Conservation (phyloP, 2,888 invertebrate genomes). For the Parnassius glacialis region DNA sequence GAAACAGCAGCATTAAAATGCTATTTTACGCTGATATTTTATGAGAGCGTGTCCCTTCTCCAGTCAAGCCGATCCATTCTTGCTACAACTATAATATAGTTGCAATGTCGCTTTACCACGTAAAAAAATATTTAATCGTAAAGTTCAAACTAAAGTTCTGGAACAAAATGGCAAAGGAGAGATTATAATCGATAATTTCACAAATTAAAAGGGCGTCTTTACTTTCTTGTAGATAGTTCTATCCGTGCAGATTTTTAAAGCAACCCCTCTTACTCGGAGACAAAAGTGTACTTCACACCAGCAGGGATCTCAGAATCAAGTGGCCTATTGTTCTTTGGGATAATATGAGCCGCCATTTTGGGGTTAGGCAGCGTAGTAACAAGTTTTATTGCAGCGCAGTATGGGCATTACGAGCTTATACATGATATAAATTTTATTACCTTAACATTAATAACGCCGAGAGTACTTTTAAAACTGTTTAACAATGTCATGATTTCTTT, state of each 20-base stretch:
- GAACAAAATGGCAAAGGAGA: too few relatives aligned
- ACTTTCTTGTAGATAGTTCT: conserved; percentile 10
- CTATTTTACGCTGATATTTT: too few relatives aligned
- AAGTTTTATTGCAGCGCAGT: conserved; percentile 20
- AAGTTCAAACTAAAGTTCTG: too few relatives aligned
- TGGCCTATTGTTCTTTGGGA: conserved; percentile 39
- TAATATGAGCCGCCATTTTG: conserved; percentile 41
- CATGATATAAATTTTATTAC: conserved; percentile 11
- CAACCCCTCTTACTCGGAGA: conserved; percentile 9
- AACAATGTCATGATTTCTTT: too few relatives aligned
- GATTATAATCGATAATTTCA: not conserved
- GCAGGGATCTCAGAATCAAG: conserved; percentile 30
- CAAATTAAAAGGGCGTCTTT: conserved; percentile 3
- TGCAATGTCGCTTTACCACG: too few relatives aligned
- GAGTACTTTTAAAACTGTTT: not conserved
- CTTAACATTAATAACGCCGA: conserved; percentile 10
- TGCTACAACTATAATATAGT: too few relatives aligned
- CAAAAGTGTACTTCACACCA: conserved; percentile 23
- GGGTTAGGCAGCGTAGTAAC: conserved; percentile 19
- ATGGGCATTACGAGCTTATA: too few relatives aligned
- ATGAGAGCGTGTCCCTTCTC: too few relatives aligned
- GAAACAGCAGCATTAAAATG: too few relatives aligned
- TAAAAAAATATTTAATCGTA: too few relatives aligned
- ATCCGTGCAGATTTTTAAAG: conserved; percentile 15
- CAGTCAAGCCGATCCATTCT: too few relatives aligned